Evolutionary conservation across 2,113 vertebrate species (phyloP).

Genomic region (Limnothrissa miodon): DNA sequence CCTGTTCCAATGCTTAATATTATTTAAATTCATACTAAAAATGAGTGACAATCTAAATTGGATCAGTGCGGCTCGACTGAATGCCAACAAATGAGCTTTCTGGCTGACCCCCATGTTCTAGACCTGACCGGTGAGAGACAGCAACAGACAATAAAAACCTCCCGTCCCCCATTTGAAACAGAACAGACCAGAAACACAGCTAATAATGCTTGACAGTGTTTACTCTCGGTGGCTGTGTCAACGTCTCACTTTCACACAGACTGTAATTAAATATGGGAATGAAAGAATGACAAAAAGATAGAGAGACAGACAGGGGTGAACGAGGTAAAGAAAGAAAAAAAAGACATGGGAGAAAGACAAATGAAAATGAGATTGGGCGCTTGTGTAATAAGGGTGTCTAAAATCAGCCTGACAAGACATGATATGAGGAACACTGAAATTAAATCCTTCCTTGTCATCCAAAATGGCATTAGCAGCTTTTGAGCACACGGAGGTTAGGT

Average conservation of each 20-base stretch:
- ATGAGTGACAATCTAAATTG: constrained; percentile 7
- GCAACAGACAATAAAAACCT: not conserved
- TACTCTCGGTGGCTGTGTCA: not conserved
- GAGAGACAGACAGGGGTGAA: not conserved
- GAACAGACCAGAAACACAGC: not conserved
- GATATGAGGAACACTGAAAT: not conserved
- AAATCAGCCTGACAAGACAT: not conserved
- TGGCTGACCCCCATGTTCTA: not conserved
- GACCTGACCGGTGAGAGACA: not conserved
- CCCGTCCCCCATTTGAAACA: not conserved
- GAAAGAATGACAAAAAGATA: not conserved
- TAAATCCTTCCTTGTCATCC: not conserved
- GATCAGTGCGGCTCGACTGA: not conserved
- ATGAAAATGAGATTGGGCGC: not conserved
- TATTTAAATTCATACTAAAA: not conserved
- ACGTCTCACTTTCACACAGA: constrained; percentile 17
- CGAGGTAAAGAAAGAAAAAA: not conserved
- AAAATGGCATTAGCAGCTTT: constrained; percentile 22
- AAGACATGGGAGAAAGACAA: not conserved
- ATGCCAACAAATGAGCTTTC: not conserved
- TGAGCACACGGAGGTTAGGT: not conserved
- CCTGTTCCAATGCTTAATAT: not conserved
- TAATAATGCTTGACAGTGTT: constrained; percentile 13
- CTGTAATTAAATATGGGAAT: constrained; percentile 28
- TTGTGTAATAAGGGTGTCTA: not conserved